Evolutionary conservation across 2,888 invertebrate species (phyloP).

Genomic region (Callinectes sapidus): DNA sequence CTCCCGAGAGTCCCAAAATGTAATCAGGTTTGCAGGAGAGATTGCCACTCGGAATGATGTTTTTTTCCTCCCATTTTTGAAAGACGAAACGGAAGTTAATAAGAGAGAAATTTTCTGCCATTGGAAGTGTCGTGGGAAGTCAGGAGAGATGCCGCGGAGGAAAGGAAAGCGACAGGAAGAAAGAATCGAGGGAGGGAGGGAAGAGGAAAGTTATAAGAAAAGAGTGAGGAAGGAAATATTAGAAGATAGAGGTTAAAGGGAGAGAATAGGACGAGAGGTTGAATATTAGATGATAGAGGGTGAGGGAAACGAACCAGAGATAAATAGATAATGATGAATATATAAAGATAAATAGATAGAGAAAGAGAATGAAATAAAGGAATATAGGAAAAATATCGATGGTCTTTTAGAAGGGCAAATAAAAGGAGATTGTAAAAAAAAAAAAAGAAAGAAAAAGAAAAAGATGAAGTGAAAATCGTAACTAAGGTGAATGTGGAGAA

Average conservation of each 20-base stretch:
- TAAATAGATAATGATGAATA: too few species aligned
- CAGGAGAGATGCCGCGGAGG: background rate
- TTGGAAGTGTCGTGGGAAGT: background rate
- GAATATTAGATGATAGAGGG: background rate
- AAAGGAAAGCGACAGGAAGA: background rate
- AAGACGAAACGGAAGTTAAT: slow-evolving; percentile 16
- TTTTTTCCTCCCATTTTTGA: background rate
- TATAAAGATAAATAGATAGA: too few species aligned
- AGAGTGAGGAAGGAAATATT: background rate
- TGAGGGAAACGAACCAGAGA: background rate
- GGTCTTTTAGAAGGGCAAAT: background rate
- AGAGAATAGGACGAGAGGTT: background rate
- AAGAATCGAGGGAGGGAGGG: background rate
- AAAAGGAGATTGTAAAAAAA: background rate
- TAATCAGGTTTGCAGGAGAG: slow-evolving; percentile 9
- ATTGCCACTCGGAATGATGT: slow-evolving; percentile 28
- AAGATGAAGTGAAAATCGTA: background rate
- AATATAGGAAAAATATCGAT: background rate
- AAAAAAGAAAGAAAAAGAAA: background rate
- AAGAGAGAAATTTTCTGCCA: slow-evolving; percentile 14
- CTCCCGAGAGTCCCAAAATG: background rate
- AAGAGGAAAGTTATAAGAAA: background rate
- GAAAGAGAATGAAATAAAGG: background rate
- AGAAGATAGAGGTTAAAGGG: background rate
- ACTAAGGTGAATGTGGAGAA: background rate